These are phyloP conservation scores for Amphipyra tragopoginis DNA, from an alignment of 2,888 invertebrate genomes.

Conservation along the genomic window DNA sequence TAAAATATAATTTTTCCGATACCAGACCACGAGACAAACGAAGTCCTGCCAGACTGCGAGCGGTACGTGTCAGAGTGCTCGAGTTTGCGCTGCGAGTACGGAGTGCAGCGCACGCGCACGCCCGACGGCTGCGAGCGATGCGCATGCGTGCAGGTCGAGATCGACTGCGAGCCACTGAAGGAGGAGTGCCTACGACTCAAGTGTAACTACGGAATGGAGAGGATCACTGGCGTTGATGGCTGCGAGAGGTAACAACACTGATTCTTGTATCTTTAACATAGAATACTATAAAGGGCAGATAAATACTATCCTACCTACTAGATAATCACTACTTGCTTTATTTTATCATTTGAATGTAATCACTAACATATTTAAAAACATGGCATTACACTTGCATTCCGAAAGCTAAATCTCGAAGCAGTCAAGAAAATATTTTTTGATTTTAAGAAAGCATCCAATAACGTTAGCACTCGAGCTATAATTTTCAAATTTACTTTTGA, in stretches of 20 bases:
- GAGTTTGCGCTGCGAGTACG: slow-evolving; percentile 92
- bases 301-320: too few species aligned
- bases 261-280: neutral
- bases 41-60: slow-evolving; percentile 61
- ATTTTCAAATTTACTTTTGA: slow-evolving; percentile 72
- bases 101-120: slow-evolving; percentile 90
- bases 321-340: slow-evolving; percentile 74
- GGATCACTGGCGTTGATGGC: slow-evolving; percentile 64
- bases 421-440: slow-evolving; percentile 66
- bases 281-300: too few species aligned
- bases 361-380: slow-evolving; percentile 75
- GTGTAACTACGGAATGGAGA: slow-evolving; percentile 93
- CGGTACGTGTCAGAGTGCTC: slow-evolving; percentile 89
- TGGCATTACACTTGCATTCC: slow-evolving; percentile 73
- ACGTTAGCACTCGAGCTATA: slow-evolving; percentile 74
- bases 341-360: slow-evolving; percentile 71
- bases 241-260: slow-evolving; percentile 69
- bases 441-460: slow-evolving; percentile 73
- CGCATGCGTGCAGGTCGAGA: slow-evolving; percentile 71
- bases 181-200: slow-evolving; percentile 91
- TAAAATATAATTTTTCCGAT: neutral
- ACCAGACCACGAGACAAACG: slow-evolving; percentile 61
- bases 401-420: slow-evolving; percentile 66
- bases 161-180: slow-evolving; percentile 89
- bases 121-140: slow-evolving; percentile 92